These are phyloP conservation scores for Rugalucina vietnamica DNA, from an alignment of 2,888 invertebrate species.

Conservation along the genomic window DNA sequence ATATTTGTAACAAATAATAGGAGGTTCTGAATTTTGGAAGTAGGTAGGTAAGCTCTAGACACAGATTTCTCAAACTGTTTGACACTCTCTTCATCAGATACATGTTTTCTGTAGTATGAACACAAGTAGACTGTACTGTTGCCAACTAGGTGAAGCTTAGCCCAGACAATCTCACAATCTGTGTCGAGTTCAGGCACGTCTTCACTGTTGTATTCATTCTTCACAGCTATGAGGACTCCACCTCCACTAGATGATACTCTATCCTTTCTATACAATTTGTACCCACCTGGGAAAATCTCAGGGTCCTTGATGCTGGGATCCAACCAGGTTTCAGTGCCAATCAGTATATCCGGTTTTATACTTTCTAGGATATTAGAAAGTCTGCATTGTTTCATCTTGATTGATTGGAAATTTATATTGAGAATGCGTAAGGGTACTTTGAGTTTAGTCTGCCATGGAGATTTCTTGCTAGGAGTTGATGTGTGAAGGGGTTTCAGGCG, in stretches of 20 bases:
- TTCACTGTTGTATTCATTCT: not conserved
- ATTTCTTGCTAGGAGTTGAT: not conserved
- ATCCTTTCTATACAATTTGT: constrained; percentile 9
- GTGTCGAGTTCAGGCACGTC: constrained; percentile 5
- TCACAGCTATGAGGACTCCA: constrained; percentile 19
- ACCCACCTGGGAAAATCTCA: constrained; percentile 8
- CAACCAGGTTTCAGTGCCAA: constrained; percentile 18
- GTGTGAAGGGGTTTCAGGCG: not conserved
- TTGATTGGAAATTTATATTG: constrained; percentile 14
- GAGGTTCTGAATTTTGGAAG: too few species aligned
- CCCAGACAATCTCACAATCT: constrained; percentile 13
- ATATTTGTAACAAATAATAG: too few species aligned
- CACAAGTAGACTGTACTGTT: not conserved
- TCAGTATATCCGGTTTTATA: constrained; percentile 3
- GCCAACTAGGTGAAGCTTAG: not conserved
- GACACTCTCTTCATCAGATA: constrained; percentile 5
- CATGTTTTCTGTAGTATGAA: constrained; percentile 4
- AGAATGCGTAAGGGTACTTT: not conserved
- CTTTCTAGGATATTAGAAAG: constrained; percentile 13
- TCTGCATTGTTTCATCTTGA: constrained; percentile 17
- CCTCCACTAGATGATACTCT: not conserved
- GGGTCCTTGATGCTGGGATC: not conserved
- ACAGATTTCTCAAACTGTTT: not conserved
- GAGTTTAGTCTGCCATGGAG: not conserved
- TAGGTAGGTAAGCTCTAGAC: not conserved